Conservation (phyloP, 1,140 invertebrate genomes). For the Zaprionus gabonicus region DNA sequence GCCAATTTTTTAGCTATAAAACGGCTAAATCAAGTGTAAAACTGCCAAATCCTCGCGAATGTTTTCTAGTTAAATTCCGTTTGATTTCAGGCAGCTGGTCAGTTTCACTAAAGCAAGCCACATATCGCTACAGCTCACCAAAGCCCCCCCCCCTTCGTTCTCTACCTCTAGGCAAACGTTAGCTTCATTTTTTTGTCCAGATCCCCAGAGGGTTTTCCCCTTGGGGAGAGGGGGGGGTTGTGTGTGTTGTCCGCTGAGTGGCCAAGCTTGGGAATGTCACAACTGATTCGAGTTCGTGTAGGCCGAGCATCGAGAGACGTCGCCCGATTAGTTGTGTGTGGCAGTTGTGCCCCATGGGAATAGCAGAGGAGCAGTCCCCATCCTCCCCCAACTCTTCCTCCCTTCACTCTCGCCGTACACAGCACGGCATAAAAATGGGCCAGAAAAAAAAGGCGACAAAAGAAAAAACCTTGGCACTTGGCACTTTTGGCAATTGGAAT, state of each 20-base stretch:
- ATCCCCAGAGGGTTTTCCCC: not conserved
- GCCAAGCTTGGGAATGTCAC: constrained; percentile 62
- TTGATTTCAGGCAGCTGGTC: not conserved
- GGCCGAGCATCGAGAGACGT: constrained; percentile 8
- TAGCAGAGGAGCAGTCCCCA: not conserved
- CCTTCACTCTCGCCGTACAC: too few species aligned
- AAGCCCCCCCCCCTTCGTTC: not conserved
- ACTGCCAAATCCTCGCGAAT: not conserved
- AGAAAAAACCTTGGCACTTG: constrained; percentile 17
- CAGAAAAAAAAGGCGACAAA: constrained; percentile 1
- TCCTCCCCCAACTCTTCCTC: too few species aligned
- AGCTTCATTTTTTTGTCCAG: not conserved
- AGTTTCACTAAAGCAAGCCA: not conserved
- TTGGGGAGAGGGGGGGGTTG: not conserved
- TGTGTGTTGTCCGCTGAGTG: constrained; percentile 42
- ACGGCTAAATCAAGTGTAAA: not conserved
- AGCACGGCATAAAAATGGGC: not conserved
- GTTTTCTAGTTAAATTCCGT: not conserved
- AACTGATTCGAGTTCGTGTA: constrained; percentile 48
- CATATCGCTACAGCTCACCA: not conserved
- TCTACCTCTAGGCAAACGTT: not conserved
- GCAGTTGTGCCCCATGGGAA: constrained; percentile 44
- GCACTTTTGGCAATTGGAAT: constrained; percentile 49
- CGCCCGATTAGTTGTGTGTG: constrained; percentile 45
- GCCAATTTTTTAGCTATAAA: not conserved